Evolutionary conservation across 2,797 vertebrate genomes (phyloP), one percentile per base, ranked within the genome.

Genomic region (Arctocebus calabarensis): DNA sequence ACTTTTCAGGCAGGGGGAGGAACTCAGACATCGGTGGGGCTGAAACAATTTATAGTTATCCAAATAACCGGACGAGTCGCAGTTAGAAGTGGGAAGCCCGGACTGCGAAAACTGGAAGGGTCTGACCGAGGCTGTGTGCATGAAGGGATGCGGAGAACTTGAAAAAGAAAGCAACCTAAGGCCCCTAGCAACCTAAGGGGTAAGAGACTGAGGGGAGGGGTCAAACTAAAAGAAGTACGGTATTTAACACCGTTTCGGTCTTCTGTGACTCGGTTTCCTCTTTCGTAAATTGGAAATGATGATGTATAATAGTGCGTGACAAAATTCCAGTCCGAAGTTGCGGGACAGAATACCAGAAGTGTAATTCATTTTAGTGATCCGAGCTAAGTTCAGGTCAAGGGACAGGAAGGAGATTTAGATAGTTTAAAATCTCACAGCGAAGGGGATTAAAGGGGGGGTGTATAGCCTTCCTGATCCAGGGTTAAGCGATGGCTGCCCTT

Each of bases 391-490:
- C 75, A 90, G 90, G 91, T 94, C 91, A 91, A 96, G 90, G 92
- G 48, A 77, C 11, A 90, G 84, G 61, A 73, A 96, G 34, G 88
- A 91, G 91, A 96, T 88, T 96, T 93, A 88, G 43, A 73, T 66
- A 85, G 57, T 90, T 96, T 97, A 85, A 94, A 93, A 79, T 77
- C 91, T 96, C 75, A 93, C 59, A 13, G 84, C 45, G 29, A 14
- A 94, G 81, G 74, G 64, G 91, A 96, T 97, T 95, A 97, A 88
- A 17, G 4, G 3, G 43, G 7, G 3, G 25, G 45, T 37, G 88
- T 78, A 92, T 40, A 90, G 79, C 5, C 48, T 81, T 92, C 34
- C 32, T 45, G 88, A 94, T 75, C 37, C 55, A 16, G 57, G 22
- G 19, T 11, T 3, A 8, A 68, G 96, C 82, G 84, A 93, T 95